A percentile compares a stretch with the other conserved stretches of the same genome.
Evolutionary conservation across 2,888 invertebrate species (phyloP).

Genomic region (Mactromeris polynyma): DNA sequence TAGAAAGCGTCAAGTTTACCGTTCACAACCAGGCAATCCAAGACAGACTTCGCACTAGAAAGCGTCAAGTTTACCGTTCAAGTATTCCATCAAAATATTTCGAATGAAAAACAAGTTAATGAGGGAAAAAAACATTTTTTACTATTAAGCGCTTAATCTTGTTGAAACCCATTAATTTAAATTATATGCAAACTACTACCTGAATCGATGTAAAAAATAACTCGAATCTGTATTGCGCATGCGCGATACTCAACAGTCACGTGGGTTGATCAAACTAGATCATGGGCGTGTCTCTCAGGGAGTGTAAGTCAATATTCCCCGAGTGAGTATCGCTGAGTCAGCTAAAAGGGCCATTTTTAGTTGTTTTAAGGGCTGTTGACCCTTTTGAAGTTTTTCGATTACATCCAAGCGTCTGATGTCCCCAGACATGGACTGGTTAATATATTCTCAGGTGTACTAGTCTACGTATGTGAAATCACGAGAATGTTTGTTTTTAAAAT

Average conservation of each 20-base stretch:
- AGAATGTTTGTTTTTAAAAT: background rate
- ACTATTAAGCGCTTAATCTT: no score
- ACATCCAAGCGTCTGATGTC: background rate
- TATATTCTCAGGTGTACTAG: background rate
- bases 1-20: no score
- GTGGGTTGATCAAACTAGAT: background rate
- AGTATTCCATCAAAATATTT: no score
- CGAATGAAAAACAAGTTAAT: no score
- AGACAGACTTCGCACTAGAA: no score
- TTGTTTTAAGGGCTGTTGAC: slow-evolving; percentile 2
- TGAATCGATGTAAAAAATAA: background rate
- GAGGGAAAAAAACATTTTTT: no score
- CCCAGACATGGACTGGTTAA: background rate
- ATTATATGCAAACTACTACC: background rate
- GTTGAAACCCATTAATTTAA: background rate
- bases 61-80: no score
- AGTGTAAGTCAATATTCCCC: background rate
- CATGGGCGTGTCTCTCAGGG: background rate
- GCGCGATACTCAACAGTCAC: background rate
- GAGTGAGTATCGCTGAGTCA: background rate
- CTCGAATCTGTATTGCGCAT: background rate
- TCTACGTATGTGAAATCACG: background rate
- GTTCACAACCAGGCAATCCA: no score
- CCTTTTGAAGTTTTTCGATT: background rate
- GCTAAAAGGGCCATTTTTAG: background rate